Evolutionary conservation across 92 coral and sea anemone genomes (phyloP), one percentile per base, ranked within the genome.

Genomic region (Blastomussa wellsi): DNA sequence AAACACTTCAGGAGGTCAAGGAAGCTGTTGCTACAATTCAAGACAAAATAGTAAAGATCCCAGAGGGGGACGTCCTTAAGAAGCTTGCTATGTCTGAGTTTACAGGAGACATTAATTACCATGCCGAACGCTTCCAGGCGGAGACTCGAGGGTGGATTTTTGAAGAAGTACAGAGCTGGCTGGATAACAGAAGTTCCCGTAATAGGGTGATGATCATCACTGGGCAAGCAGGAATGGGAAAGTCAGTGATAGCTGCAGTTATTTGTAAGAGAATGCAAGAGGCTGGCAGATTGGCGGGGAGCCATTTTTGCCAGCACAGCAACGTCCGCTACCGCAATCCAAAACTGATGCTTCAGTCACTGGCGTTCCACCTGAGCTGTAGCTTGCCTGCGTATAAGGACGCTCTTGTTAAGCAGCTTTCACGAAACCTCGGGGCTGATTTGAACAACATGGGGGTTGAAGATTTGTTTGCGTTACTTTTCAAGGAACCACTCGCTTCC

Each of bases 271-370:
- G 15, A 70, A 37, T 70, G 75, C 75, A 36, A 70, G 44, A 70
- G 47, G 75, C 24, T 5, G 75, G 14, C 42, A 70, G 48, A 33
- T 15, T 10, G 4, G 5, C 26, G 5, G 75, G 48, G 47, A 35
- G 75, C 35, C 75, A 70, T 24, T 70, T 70, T 70, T 70, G 48
- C 44, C 86, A 82, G 33, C 26, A 68, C 66, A 82, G 51, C 76
- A 31, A 20, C 33, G 37, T 20, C 33, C 42, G 32, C 41, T 82
- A 82, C 51, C 60, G 76, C 22, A 72, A 82, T 48, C 86, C 86
- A 28, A 68, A 69, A n/a, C 64, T 70, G n/a, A 44, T 72, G 59
- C 79, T 82, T 9, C 86, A 82, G 44, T 82, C 86, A 22, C 3
- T 82, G 64, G 79, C 86, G 19, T 82, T 39, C 48, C 86, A 82